Percentiles rank a stretch among this genome's conserved stretches.
phyloP scores from a whole-genome alignment of 1,140 invertebrate genomes.

The Plodia interpunctella region DNA sequence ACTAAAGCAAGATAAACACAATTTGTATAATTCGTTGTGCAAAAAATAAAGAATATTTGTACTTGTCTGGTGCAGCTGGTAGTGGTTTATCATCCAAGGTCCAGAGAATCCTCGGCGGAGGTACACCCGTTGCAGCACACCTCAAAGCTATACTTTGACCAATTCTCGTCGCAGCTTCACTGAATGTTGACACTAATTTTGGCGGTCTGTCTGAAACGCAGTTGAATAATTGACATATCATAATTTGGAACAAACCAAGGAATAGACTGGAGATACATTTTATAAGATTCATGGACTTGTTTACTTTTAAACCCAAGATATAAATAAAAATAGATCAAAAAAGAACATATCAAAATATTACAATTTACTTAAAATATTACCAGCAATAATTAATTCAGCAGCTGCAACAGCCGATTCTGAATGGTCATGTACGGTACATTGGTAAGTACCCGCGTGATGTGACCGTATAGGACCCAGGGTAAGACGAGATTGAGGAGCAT shows the following conservation, averaged over 20 bases:
- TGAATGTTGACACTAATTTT: conserved; percentile 61
- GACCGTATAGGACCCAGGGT: conserved; percentile 52
- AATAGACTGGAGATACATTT: no score
- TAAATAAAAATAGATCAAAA: no score
- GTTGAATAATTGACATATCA: conserved; percentile 6
- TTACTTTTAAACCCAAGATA: no score
- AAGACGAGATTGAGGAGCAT: conserved; percentile 54
- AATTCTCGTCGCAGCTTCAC: conserved; percentile 61
- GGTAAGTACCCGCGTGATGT: conserved; percentile 61
- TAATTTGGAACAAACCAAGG: not conserved
- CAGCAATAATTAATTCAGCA: conserved; percentile 63
- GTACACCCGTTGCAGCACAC: conserved; percentile 61
- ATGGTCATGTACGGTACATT: conserved; percentile 64
- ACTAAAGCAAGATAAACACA: no score
- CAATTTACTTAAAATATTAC: conserved; percentile 36
- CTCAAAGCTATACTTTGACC: conserved; percentile 62
- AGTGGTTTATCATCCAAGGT: conserved; percentile 65
- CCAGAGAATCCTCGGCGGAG: conserved; percentile 60
- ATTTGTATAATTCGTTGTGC: no score
- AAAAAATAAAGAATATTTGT: not conserved
- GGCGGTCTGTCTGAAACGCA: conserved; percentile 65
- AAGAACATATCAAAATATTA: not conserved
- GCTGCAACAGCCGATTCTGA: conserved; percentile 56
- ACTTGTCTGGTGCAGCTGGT: conserved; percentile 64
- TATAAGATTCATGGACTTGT: no score